phyloP scores from a whole-genome alignment of 1,140 invertebrate genomes.

The Myzus persicae region DNA sequence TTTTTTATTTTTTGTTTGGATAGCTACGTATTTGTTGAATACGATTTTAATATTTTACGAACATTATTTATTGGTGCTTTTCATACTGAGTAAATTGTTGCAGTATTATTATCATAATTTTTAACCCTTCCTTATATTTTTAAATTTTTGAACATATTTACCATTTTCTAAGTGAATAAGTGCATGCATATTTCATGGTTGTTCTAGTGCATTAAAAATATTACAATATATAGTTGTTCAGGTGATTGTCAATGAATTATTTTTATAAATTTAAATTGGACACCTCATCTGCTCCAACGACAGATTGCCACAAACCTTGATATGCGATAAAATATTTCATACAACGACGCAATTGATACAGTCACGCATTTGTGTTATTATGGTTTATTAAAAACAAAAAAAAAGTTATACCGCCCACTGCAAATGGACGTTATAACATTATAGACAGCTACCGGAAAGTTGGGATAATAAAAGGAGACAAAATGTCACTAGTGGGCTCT shows the following conservation, averaged over 20 bases:
- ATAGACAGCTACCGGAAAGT: not conserved
- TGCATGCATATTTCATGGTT: not conserved
- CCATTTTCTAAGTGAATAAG: not conserved
- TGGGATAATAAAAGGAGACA: not conserved
- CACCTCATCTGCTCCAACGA: too few species aligned
- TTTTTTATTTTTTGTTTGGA: too few species aligned
- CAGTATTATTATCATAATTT: too few species aligned
- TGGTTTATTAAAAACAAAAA: not conserved
- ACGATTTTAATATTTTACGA: not conserved
- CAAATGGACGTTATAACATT: not conserved
- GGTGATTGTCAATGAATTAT: too few species aligned
- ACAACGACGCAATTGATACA: not conserved
- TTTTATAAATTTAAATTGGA: too few species aligned
- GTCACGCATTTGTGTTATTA: not conserved
- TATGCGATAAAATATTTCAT: not conserved
- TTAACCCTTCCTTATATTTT: not conserved
- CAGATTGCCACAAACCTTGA: not conserved
- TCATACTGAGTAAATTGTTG: too few species aligned
- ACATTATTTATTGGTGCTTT: too few species aligned
- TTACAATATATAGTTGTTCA: not conserved
- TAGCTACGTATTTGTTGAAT: too few species aligned
- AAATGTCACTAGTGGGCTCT: not conserved
- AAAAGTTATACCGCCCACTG: not conserved
- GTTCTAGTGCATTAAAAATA: not conserved
- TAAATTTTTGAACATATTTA: too few species aligned